phyloP scores from a whole-genome alignment of 2,888 invertebrate genomes.

The Epinotia ramella region DNA sequence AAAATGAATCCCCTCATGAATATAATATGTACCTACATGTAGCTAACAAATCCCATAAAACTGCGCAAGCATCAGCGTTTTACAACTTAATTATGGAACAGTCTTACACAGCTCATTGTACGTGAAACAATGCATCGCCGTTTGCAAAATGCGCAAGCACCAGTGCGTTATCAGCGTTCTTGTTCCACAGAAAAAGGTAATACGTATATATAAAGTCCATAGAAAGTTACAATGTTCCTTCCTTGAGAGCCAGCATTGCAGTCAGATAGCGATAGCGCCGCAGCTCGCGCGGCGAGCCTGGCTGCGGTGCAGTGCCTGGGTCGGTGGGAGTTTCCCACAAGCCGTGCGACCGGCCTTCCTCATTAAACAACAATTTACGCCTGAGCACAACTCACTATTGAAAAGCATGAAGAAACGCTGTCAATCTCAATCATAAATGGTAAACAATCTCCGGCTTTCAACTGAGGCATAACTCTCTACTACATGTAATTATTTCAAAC shows the following conservation, averaged over 20 bases:
- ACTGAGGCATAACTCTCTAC: slow-evolving; percentile 9
- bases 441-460: slow-evolving; percentile 22
- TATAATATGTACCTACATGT: background rate
- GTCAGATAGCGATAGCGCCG: background rate
- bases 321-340: slow-evolving; percentile 77
- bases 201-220: slow-evolving; percentile 1
- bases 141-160: slow-evolving; percentile 58
- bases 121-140: slow-evolving; percentile 64
- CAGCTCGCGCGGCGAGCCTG: slow-evolving; percentile 7
- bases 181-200: slow-evolving; percentile 8
- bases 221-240: background rate
- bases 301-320: slow-evolving; percentile 57
- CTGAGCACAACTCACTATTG: slow-evolving; percentile 58
- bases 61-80: slow-evolving; percentile 21
- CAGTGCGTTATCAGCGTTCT: slow-evolving; percentile 60
- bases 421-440: slow-evolving; percentile 14
- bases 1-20: background rate
- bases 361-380: slow-evolving; percentile 71
- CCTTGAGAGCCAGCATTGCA: background rate
- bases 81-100: slow-evolving; percentile 39
- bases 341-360: slow-evolving; percentile 65
- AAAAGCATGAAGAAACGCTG: slow-evolving; percentile 34
- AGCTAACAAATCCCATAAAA: background rate
- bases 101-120: slow-evolving; percentile 52
- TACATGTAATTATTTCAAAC: slow-evolving; percentile 29